Evolutionary conservation across 2,797 vertebrate species (phyloP).

Genomic region (Liasis olivaceus): DNA sequence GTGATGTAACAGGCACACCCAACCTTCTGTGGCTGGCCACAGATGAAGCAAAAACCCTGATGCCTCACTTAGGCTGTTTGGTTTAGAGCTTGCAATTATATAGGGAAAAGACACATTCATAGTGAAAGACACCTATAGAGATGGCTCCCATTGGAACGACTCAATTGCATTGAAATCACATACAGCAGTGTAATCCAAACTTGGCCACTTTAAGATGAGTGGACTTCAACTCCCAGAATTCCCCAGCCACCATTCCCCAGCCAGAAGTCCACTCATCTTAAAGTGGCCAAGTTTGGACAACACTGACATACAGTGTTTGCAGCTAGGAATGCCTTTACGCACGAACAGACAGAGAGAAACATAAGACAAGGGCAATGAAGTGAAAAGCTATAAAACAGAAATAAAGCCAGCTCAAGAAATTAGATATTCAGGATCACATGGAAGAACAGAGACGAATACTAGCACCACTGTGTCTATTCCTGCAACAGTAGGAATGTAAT

Average conservation of each 20-base stretch:
- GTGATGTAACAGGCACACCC: background rate
- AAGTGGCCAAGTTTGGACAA: too few relatives aligned
- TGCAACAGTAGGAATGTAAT: background rate
- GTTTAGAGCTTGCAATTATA: background rate
- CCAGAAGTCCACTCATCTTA: too few relatives aligned
- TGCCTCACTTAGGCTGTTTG: background rate
- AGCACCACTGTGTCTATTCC: background rate
- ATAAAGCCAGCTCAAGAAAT: constrained; percentile 3
- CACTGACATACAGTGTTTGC: constrained; percentile 2
- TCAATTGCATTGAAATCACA: constrained; percentile 1
- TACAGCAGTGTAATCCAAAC: too few relatives aligned
- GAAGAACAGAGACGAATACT: background rate
- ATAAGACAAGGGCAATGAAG: constrained; percentile 6
- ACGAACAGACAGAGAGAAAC: constrained; percentile 3
- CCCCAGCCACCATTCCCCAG: too few relatives aligned
- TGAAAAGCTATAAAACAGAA: constrained; percentile 20
- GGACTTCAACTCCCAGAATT: too few relatives aligned
- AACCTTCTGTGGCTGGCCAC: background rate
- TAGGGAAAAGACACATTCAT: background rate
- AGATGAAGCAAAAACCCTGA: background rate
- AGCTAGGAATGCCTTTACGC: background rate
- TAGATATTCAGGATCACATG: background rate
- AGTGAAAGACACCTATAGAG: background rate
- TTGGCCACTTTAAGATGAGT: too few relatives aligned
- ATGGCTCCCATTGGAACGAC: constrained; percentile 5